Evolutionary conservation across 2,113 vertebrate species (phyloP).

Genomic region (Tupaia tana): DNA sequence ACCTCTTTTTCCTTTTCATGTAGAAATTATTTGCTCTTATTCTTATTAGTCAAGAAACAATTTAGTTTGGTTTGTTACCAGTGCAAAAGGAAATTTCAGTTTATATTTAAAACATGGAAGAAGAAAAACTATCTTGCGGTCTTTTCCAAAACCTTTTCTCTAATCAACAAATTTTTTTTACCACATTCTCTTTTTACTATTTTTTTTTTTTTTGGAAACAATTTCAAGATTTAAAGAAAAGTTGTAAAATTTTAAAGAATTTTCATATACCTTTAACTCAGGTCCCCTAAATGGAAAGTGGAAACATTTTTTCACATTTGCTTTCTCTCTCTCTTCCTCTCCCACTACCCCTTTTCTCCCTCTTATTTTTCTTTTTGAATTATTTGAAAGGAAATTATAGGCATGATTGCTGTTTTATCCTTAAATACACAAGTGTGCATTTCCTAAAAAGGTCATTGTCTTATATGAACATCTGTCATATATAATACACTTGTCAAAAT

Average conservation of each 20-base stretch:
- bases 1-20: neutral
- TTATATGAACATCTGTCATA: neutral
- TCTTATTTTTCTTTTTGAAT: neutral
- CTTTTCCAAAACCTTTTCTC: neutral
- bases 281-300: neutral
- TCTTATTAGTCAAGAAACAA: neutral
- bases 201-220: neutral
- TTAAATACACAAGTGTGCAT: neutral
- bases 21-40: neutral
- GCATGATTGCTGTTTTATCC: neutral
- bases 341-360: neutral
- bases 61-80: neutral
- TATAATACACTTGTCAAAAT: neutral
- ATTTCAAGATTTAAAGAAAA: neutral
- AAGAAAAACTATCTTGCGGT: neutral
- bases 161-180: neutral
- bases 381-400: neutral
- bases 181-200: neutral
- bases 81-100: neutral
- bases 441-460: neutral
- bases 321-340: neutral
- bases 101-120: neutral
- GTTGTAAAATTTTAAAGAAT: neutral
- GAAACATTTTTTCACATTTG: neutral
- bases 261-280: neutral